Base-by-base conservation (phyloP, 2,888 invertebrate genomes). In the Dynastes tityus region DNA sequence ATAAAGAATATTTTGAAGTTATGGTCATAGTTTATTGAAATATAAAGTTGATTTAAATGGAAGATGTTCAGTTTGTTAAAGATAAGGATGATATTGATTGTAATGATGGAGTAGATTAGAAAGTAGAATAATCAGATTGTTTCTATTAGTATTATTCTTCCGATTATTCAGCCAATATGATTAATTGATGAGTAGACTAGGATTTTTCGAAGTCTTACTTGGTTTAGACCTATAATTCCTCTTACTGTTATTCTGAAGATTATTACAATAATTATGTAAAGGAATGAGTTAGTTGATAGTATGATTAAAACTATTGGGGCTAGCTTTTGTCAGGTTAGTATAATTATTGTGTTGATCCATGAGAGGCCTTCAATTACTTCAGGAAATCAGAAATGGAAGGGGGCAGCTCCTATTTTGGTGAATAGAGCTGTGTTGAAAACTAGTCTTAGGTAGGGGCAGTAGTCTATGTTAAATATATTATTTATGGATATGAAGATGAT, bases 241-340 rank as follows among this genome's bases (percentile, higher is more conserved):
- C 92, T 91, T 83, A 91, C 85, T 81, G 91, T 82, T 68, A 88
- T 84, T 80, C 90, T 90, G 58, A 90, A 61, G 81, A 91, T 84
- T 87, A 91, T 89, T 85, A 89, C 87, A 77, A 89, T 81, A 80
- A 88, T 83, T 84, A 91, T 84, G 67, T 79, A 81, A 49, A 83
- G 65, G 83, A 78, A 67, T 55, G 79, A 80, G 71, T 88, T 87
- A 84, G 86, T 87, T 86, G 88, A 87, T 84, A 82, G 84, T 40
- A 78, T 79, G 16, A 40, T 84, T 16, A 91, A 71, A 87, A 91
- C 89, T 89, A 92, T 87, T 1, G 92, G 92, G 53, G 91, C 89
- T 89, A 92, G 90, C 91, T 93, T 93, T 92, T 93, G 92, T 89
- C 92, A 92, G 0, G 91, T 91, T 88, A 92, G 89, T 89, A 92